Conservation (phyloP, 2,113 vertebrate species). For the Triplophysa dalaica region DNA sequence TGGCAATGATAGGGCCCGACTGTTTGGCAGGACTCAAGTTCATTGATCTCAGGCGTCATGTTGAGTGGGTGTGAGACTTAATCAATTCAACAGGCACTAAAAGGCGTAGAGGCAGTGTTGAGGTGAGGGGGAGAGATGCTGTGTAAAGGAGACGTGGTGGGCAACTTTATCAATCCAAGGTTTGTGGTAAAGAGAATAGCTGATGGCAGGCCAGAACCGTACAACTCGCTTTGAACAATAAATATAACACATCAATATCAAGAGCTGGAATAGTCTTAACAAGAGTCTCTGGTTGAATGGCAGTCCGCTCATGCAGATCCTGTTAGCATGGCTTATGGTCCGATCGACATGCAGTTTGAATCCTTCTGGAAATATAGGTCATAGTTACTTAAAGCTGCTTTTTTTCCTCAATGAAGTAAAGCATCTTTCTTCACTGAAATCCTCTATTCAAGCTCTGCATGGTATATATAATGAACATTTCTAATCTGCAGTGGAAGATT, state of each 20-base stretch:
- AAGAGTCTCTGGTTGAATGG: constrained; percentile 22
- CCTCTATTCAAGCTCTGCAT: too few relatives aligned
- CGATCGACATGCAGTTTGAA: background rate
- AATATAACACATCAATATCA: constrained; percentile 28
- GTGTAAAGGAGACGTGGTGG: background rate
- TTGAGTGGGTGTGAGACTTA: constrained; percentile 43
- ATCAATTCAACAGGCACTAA: constrained; percentile 47
- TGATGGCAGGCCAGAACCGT: constrained; percentile 11
- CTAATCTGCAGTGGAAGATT: background rate
- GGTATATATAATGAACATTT: too few relatives aligned
- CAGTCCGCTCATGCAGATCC: background rate
- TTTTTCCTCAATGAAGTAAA: too few relatives aligned
- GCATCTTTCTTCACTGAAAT: too few relatives aligned
- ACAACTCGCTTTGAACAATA: background rate
- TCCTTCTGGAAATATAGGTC: background rate
- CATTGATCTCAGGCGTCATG: constrained; percentile 38
- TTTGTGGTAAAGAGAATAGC: background rate
- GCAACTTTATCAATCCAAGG: constrained; percentile 17
- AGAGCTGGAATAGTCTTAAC: constrained; percentile 8
- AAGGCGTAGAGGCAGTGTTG: background rate
- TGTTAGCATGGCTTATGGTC: background rate
- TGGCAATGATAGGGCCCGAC: constrained; percentile 13
- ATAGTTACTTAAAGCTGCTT: background rate
- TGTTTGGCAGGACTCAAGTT: constrained; percentile 37
- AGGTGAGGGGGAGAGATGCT: background rate